Base-by-base conservation (phyloP, 1,140 invertebrate species). In the Aphelinus atriplicis region DNA sequence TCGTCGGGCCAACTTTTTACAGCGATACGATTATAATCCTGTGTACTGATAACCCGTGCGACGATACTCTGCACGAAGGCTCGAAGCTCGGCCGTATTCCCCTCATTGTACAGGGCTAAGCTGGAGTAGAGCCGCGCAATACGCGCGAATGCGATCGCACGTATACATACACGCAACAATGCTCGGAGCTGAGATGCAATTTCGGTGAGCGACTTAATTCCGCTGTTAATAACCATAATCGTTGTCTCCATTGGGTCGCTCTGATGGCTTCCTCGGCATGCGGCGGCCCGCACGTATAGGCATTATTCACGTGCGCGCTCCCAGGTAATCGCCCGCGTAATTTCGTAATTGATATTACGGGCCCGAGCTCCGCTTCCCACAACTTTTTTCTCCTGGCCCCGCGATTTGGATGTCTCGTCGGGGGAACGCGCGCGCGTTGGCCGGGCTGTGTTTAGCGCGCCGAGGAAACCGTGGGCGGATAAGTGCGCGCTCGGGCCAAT, bases 151-250 rank as follows among this genome's bases (percentile, higher is more conserved):
- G 43, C 56, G 7, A 4, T 3, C 57, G 6, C 56, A 3, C 2
- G 42, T 45, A 60, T 4, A 43, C 3, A 1, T 60, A 45, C 3
- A 1, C n/a, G 6, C 58, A 7, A 5, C 45, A n/a, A 10, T 10
- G 26, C 26, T 26, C 26, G 26, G 26, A 26, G 26, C 26, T 26
- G 26, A 26, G 26, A 26, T 4, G 47, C 66, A 68, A 68, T 68
- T 68, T 47, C 51, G 26, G 56, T 46, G 48, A 50, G 7, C 67
- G 47, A 50, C 67, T 70, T 70, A 70, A 70, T 70, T 70, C 67
- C 53, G 9, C 47, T 70, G 47, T 70, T 70, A 70, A 70, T 70
- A 70, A 70, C 67, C 67, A 70, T 70, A 60, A 70, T 70, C 56
- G 67, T 61, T 61, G 47, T 60, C 55, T 57, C 66, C 58, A 4